These are phyloP conservation scores for Carapus acus DNA, from an alignment of 2,797 vertebrate species.

Conservation along the genomic window DNA sequence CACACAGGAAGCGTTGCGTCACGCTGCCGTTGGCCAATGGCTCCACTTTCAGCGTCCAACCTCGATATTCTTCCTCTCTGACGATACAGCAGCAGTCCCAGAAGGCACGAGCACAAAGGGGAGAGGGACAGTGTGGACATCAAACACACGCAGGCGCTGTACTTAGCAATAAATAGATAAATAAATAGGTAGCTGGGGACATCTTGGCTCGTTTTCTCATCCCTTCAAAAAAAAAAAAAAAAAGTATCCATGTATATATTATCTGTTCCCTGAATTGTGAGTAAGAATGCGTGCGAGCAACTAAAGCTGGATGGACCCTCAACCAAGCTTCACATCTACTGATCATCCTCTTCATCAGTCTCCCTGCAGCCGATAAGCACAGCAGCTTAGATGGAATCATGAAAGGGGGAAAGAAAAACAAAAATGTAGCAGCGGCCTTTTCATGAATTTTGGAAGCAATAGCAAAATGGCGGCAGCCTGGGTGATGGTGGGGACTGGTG, in stretches of 20 bases:
- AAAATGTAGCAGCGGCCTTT: not conserved
- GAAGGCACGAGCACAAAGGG: slow-evolving; percentile 30
- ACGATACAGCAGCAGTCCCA: slow-evolving; percentile 42
- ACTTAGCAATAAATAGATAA: slow-evolving; percentile 66
- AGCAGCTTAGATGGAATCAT: no score
- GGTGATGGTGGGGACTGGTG: no score
- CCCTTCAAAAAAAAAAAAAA: no score
- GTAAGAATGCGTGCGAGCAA: no score
- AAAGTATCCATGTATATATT: slow-evolving; percentile 1
- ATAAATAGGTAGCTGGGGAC: slow-evolving; percentile 39
- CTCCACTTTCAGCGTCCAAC: not conserved
- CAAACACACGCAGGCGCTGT: slow-evolving; percentile 9
- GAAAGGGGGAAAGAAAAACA: no score
- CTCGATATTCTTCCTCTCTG: not conserved
- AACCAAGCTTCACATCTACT: slow-evolving; percentile 3
- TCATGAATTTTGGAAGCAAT: no score
- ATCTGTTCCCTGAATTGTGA: slow-evolving; percentile 41
- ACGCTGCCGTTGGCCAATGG: slow-evolving; percentile 1
- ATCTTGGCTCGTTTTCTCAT: slow-evolving; percentile 13
- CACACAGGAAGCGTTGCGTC: not conserved
- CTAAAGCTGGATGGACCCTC: no score
- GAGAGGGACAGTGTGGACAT: not conserved
- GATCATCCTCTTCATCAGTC: not conserved
- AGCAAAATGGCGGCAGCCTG: no score
- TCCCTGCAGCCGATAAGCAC: not conserved